Conservation (phyloP, 2,797 vertebrate genomes). For the Muscicapa comitata region DNA sequence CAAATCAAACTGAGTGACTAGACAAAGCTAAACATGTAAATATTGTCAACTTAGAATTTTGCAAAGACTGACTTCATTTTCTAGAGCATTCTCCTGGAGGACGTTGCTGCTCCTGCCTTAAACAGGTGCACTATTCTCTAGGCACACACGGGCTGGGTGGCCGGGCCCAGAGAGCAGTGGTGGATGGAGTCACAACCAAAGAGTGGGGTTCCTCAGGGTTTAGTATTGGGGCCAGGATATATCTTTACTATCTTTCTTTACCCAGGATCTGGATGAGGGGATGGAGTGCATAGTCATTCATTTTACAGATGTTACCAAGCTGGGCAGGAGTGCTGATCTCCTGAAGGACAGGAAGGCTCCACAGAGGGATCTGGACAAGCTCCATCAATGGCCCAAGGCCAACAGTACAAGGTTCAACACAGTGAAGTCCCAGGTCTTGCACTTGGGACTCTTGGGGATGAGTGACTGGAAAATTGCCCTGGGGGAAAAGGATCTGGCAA, state of each 20-base stretch:
- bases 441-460: neutral
- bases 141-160: neutral
- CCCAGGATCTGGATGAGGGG: neutral
- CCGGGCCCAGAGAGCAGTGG: neutral
- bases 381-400: rapidly evolving
- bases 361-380: neutral
- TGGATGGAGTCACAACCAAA: neutral
- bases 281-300: neutral
- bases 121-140: neutral
- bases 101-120: neutral
- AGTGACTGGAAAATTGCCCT: neutral
- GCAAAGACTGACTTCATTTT: neutral
- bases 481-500: neutral
- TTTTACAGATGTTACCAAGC: neutral
- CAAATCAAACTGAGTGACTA: neutral
- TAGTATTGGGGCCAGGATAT: neutral
- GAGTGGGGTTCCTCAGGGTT: neutral
- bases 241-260: neutral
- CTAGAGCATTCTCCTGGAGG: neutral
- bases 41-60: neutral
- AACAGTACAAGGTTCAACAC: neutral
- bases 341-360: neutral
- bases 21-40: neutral
- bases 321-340: neutral
- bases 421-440: neutral